A percentile compares a stretch with the other conserved stretches of the same genome.
phyloP scores from a whole-genome alignment of 1,140 invertebrate genomes.

The Temnothorax curvispinosus region DNA sequence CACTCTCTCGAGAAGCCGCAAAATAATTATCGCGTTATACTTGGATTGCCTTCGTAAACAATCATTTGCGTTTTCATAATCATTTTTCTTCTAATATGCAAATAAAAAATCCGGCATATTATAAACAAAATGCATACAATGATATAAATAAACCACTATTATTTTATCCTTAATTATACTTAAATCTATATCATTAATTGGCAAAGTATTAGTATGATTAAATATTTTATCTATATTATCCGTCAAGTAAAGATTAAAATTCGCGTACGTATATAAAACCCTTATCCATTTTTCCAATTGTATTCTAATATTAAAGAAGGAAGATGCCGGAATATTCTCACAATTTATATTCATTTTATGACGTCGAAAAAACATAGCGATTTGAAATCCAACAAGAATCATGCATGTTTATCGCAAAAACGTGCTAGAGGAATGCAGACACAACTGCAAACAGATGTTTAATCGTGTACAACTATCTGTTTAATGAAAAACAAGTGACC shows the following conservation, averaged over 20 bases:
- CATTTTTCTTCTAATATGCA: no score
- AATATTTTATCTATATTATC: not conserved
- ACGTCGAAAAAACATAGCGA: not conserved
- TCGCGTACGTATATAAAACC: not conserved
- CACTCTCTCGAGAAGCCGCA: not conserved
- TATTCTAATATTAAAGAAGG: not conserved
- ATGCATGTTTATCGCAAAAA: not conserved
- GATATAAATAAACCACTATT: not conserved
- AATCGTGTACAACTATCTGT: not conserved
- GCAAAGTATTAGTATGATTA: not conserved
- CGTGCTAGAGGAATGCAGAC: conserved; percentile 18
- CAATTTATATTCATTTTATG: not conserved
- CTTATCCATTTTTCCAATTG: not conserved
- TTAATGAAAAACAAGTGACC: conserved; percentile 48
- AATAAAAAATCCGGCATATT: no score
- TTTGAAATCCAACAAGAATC: not conserved
- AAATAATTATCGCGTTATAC: conserved; percentile 51
- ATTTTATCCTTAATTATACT: not conserved
- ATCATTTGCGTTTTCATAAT: not conserved
- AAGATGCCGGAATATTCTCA: not conserved
- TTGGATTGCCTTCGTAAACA: conserved; percentile 3
- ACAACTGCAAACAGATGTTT: not conserved
- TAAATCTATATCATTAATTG: not conserved
- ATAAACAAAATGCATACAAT: not conserved
- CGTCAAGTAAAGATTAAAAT: not conserved